A percentile compares a stretch with the other conserved stretches of the same genome.
Conservation (phyloP, 1,140 invertebrate genomes). For the Apis laboriosa region DNA sequence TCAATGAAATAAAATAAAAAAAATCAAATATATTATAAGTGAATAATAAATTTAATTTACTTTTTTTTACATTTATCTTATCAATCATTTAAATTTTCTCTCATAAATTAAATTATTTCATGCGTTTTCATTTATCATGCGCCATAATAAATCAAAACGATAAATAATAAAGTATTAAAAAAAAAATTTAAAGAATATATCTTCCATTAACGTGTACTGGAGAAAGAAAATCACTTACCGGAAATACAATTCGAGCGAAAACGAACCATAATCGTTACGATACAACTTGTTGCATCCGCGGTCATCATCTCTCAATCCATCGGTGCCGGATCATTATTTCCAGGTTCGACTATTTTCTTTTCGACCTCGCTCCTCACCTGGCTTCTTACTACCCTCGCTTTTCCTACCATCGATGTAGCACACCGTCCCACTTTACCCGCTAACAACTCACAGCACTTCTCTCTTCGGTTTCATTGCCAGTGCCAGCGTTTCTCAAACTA, state of each 20-base stretch:
- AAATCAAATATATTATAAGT: too few species aligned
- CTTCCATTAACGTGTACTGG: too few species aligned
- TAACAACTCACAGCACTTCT: slow-evolving; percentile 49
- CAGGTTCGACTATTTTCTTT: slow-evolving; percentile 43
- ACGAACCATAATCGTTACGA: slow-evolving; percentile 7
- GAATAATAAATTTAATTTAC: too few species aligned
- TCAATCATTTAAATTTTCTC: neutral
- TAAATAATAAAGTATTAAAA: neutral
- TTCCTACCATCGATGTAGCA: slow-evolving; percentile 71
- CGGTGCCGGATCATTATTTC: slow-evolving; percentile 21
- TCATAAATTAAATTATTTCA: neutral
- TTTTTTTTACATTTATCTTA: too few species aligned
- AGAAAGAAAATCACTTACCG: neutral
- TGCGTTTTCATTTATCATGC: neutral
- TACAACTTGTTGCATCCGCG: slow-evolving; percentile 24
- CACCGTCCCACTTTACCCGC: slow-evolving; percentile 70
- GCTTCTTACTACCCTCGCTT: slow-evolving; percentile 62
- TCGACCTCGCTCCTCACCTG: slow-evolving; percentile 35
- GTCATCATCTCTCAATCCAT: slow-evolving; percentile 51
- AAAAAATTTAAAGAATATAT: neutral
- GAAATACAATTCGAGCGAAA: neutral
- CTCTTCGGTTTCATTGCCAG: slow-evolving; percentile 51
- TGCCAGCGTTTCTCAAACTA: slow-evolving; percentile 39
- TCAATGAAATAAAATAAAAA: too few species aligned
- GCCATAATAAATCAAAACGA: neutral